Conservation (phyloP, 2,888 invertebrate species). For the Cephus nigrinus region DNA sequence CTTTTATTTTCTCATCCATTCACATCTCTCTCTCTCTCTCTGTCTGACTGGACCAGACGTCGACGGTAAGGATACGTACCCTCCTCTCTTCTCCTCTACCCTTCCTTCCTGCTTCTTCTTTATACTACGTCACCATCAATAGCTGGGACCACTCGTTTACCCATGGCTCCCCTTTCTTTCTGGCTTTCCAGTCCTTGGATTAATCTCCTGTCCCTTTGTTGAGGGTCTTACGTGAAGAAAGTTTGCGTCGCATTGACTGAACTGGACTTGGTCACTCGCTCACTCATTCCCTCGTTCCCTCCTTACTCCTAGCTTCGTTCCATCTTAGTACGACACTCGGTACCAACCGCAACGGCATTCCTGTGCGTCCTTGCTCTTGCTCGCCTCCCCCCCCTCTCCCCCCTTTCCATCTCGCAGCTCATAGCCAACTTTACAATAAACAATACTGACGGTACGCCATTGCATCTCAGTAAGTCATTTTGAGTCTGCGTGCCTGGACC, state of each 20-base stretch:
- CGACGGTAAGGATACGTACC: background rate
- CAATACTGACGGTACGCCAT: slow-evolving; percentile 40
- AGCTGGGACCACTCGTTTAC: slow-evolving; percentile 30
- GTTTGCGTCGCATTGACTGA: background rate
- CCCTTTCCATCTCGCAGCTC: slow-evolving; percentile 24
- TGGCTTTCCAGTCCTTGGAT: slow-evolving; percentile 33
- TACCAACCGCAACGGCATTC: slow-evolving; percentile 32
- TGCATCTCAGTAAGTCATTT: slow-evolving; percentile 31
- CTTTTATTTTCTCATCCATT: background rate
- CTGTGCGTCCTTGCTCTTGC: slow-evolving; percentile 34
- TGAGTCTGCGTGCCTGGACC: slow-evolving; percentile 18
- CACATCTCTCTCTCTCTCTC: background rate
- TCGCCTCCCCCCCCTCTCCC: slow-evolving; percentile 7
- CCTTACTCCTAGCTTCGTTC: slow-evolving; percentile 32
- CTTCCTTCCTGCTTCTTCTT: background rate
- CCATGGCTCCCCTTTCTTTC: slow-evolving; percentile 25
- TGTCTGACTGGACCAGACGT: background rate
- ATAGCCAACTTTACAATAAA: slow-evolving; percentile 33
- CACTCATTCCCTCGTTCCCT: slow-evolving; percentile 3
- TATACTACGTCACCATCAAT: slow-evolving; percentile 10
- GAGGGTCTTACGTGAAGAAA: background rate
- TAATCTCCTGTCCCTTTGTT: slow-evolving; percentile 36
- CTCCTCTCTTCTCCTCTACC: background rate
- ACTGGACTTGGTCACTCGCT: background rate
- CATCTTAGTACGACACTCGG: slow-evolving; percentile 34